Evolutionary conservation across 2,113 vertebrate species (phyloP).

Genomic region (Perca flavescens): DNA sequence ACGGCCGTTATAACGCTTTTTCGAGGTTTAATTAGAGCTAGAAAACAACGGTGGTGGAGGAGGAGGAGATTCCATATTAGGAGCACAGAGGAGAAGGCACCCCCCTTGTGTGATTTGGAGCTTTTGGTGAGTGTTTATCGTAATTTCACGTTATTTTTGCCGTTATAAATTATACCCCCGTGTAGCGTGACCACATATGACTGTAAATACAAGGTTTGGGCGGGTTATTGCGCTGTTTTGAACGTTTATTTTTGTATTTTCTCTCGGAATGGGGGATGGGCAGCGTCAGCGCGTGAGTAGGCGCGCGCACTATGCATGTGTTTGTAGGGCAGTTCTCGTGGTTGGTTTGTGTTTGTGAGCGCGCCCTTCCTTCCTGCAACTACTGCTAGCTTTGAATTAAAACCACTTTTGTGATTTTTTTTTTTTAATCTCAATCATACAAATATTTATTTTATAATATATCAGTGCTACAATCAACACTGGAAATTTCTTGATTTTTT

Average conservation of each 20-base stretch:
- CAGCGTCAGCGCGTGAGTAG: conserved; percentile 72
- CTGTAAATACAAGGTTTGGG: conserved; percentile 4
- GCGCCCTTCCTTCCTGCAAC: conserved; percentile 72
- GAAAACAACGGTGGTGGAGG: conserved; percentile 80
- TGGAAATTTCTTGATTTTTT: background rate
- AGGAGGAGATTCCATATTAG: conserved; percentile 87
- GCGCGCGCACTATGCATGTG: conserved; percentile 57
- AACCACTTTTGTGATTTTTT: conserved; percentile 1
- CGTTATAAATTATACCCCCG: conserved; percentile 54
- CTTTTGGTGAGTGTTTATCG: conserved; percentile 82
- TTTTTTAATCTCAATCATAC: background rate
- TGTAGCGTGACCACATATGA: background rate
- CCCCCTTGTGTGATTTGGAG: conserved; percentile 82
- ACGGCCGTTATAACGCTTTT: conserved; percentile 79
- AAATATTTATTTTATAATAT: background rate
- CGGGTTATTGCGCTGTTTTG: conserved; percentile 53
- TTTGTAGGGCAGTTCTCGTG: conserved; percentile 57
- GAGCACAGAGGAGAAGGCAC: conserved; percentile 82
- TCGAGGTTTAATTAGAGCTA: conserved; percentile 75
- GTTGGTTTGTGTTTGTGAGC: conserved; percentile 67
- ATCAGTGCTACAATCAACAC: background rate
- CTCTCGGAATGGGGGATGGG: conserved; percentile 83
- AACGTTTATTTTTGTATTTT: conserved; percentile 74
- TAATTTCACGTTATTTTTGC: conserved; percentile 39
- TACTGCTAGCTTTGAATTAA: conserved; percentile 47